phyloP scores from a whole-genome alignment of 2,113 vertebrate genomes.

The Cyprinodon brontotheroides region DNA sequence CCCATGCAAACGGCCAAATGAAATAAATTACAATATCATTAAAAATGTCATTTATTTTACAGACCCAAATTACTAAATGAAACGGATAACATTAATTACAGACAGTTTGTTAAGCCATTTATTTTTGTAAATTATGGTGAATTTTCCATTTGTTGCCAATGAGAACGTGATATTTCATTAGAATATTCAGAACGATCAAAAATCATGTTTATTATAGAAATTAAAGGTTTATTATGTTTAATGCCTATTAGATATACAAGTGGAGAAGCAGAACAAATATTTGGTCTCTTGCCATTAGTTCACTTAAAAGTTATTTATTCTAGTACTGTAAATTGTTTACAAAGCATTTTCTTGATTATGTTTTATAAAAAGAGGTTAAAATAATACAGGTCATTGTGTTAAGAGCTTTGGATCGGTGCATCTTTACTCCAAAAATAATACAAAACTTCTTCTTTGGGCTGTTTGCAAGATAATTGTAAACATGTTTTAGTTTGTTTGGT shows the following conservation, averaged over 20 bases:
- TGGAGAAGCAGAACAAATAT: neutral
- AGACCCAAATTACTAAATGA: no score
- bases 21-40: no score
- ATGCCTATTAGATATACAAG: neutral
- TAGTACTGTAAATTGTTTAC: neutral
- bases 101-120: no score
- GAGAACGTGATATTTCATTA: no score
- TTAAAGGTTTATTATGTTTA: no score
- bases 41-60: no score
- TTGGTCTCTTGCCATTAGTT: neutral
- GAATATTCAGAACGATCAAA: no score
- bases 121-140: no score
- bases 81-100: no score
- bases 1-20: no score
- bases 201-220: no score
- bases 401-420: constrained; percentile 4
- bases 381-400: neutral
- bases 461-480: constrained; percentile 47
- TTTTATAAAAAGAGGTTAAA: neutral
- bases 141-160: no score
- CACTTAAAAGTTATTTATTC: neutral
- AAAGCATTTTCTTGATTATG: neutral
- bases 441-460: constrained; percentile 16
- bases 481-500: constrained; percentile 23
- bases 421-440: constrained; percentile 13